Percentiles rank a stretch among this genome's conserved stretches.
Conservation (phyloP, 2,113 vertebrate genomes). For the Proteles cristata region DNA sequence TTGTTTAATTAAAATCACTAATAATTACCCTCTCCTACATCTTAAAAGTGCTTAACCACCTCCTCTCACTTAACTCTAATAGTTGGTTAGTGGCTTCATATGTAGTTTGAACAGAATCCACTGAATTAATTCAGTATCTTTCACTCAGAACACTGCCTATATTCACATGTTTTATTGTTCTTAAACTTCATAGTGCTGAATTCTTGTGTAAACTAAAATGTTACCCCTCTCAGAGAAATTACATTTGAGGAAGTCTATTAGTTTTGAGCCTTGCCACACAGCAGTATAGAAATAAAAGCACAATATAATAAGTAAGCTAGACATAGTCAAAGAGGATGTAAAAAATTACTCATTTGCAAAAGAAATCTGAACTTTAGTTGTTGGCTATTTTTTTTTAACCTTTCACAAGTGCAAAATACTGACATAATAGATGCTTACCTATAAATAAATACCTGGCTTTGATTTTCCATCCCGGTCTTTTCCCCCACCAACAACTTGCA, state of each 20-base stretch:
- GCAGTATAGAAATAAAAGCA: slow-evolving; percentile 5
- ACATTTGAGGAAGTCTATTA: not conserved
- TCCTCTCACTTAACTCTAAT: not conserved
- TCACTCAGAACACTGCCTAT: not conserved
- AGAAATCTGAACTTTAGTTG: not conserved
- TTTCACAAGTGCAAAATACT: not conserved
- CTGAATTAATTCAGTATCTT: not conserved
- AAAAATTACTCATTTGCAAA: not conserved
- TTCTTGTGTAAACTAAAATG: not conserved
- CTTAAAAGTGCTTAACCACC: not conserved
- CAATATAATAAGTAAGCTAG: not conserved
- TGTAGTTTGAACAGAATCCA: not conserved
- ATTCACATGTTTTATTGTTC: not conserved
- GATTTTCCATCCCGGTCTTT: not conserved
- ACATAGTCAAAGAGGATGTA: not conserved
- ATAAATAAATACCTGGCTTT: not conserved
- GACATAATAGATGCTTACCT: not conserved
- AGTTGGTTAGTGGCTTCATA: not conserved
- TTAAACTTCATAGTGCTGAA: not conserved
- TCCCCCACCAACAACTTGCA: not conserved
- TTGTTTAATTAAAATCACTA: not conserved
- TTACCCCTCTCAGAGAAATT: not conserved
- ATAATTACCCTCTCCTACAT: not conserved
- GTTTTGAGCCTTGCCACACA: not conserved
- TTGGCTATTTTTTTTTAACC: not conserved